Evolutionary conservation across 2,797 vertebrate genomes (phyloP).

Genomic region (Brotula barbata): DNA sequence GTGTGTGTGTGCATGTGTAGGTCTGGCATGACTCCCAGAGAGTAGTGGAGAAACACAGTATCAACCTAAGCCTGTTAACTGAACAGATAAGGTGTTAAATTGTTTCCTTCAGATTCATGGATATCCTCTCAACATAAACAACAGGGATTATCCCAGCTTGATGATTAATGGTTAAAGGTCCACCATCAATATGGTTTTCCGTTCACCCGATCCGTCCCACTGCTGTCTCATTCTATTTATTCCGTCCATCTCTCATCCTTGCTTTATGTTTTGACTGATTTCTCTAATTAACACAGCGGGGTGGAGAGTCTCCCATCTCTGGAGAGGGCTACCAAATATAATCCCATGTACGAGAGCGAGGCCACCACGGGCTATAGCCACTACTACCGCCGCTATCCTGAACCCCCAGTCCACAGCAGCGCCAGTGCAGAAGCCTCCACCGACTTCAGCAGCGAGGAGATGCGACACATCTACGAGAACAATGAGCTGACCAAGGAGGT

Average conservation of each 20-base stretch:
- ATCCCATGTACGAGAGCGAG: constrained; percentile 90
- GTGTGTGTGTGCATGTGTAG: constrained; percentile 5
- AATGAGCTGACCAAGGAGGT: constrained; percentile 94
- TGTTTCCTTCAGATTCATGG: constrained; percentile 14
- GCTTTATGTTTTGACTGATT: background rate
- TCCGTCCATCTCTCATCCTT: background rate
- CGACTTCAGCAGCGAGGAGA: constrained; percentile 94
- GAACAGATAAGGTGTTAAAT: constrained; percentile 41
- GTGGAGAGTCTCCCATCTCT: constrained; percentile 85
- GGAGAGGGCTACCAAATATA: constrained; percentile 91
- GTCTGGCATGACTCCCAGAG: constrained; percentile 16
- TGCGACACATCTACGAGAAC: constrained; percentile 92
- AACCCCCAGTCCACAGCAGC: constrained; percentile 81
- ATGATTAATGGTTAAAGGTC: constrained; percentile 16
- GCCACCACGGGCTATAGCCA: constrained; percentile 84
- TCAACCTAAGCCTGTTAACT: constrained; percentile 41
- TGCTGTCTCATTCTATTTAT: background rate
- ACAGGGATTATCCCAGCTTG: constrained; percentile 22
- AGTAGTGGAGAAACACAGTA: constrained; percentile 23
- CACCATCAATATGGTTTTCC: constrained; percentile 1
- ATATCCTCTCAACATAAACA: constrained; percentile 12
- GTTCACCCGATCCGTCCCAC: background rate
- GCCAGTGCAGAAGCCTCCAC: constrained; percentile 86
- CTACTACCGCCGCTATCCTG: constrained; percentile 85
- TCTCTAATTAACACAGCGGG: constrained; percentile 66